Evolutionary conservation across 2,113 vertebrate genomes (phyloP), one percentile per base, ranked within the genome.

Genomic region (Oncorhynchus mykiss): DNA sequence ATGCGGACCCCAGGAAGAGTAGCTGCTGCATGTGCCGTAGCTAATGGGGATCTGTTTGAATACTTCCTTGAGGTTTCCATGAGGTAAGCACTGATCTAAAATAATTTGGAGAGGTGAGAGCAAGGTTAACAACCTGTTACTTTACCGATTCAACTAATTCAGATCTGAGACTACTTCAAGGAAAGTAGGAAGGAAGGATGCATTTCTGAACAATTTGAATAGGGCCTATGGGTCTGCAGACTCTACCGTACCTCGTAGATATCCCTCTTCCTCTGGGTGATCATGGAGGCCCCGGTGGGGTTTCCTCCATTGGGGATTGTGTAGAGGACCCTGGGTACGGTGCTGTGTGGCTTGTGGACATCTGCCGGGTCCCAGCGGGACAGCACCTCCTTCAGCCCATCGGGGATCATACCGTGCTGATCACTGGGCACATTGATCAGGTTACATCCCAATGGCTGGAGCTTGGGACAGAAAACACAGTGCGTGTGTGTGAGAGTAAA

Each of bases 261-360:
- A 62, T 95, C 94, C 77, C 85, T 90, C 85, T 99, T 99, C 84
- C 96, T 94, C 60, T 95, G 91, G 11, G 78, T 0, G 0, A 93
- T 96, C 85, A 99, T 88, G 2, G 97, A 98, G 13, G 94, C 91
- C 22, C 98, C 98, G 0, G 96, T 95, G 71, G 98, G 98, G 83
- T 99, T 99, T 62, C 94, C 95, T 39, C 97, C 97, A 25, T 98
- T 99, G 25, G 98, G 98, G 84, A 99, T 93, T 16, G 95, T 98
- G 81, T 98, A 99, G 48, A 99, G 93, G 71, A 97, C 79, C 81
- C 92, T 96, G 31, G 98, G 97, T 2, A 85, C 82, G 0, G 84
- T 88, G 82, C 80, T 93, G 70, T 81, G 71, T 0, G 74, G 85
- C 4, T 89, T 89, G 72, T 89, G 93, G 8, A 93, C 79, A 25